These are phyloP conservation scores for Gephyroberyx darwinii DNA, from an alignment of 2,797 vertebrate genomes.

Conservation along the genomic window DNA sequence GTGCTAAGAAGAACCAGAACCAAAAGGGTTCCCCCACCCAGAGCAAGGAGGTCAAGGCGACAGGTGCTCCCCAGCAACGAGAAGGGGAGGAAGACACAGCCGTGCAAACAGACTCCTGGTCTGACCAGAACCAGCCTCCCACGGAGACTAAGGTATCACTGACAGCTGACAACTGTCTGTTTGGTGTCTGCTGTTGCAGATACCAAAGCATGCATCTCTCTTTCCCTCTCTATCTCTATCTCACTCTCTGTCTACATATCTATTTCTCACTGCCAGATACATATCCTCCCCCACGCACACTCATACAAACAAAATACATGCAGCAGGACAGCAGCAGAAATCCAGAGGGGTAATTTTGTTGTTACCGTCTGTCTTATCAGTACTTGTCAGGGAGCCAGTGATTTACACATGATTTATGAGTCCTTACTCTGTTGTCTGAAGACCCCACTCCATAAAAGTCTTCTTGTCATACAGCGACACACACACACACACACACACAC, in stretches of 20 bases:
- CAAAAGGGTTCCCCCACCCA: constrained; percentile 24
- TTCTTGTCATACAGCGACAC: constrained; percentile 6
- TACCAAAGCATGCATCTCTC: constrained; percentile 50
- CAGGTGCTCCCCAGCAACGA: constrained; percentile 30
- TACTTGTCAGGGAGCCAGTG: constrained; percentile 48
- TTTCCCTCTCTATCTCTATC: constrained; percentile 56
- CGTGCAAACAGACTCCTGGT: constrained; percentile 40
- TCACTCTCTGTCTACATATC: constrained; percentile 66
- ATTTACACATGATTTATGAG: constrained; percentile 61
- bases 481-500: too few species aligned
- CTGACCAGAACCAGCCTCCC: constrained; percentile 56
- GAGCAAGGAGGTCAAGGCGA: constrained; percentile 33
- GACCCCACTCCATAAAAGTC: constrained; percentile 27
- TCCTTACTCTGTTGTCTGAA: constrained; percentile 39
- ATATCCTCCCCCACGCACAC: constrained; percentile 41
- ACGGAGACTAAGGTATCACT: constrained; percentile 71
- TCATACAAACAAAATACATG: constrained; percentile 50
- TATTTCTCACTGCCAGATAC: constrained; percentile 65
- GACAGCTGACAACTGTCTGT: constrained; percentile 50
- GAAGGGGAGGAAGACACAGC: constrained; percentile 17
- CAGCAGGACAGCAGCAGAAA: constrained; percentile 52
- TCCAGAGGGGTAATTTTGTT: constrained; percentile 49
- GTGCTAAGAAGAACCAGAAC: constrained; percentile 33
- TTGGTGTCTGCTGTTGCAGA: constrained; percentile 58
- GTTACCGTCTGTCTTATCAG: constrained; percentile 54